These are phyloP conservation scores for Cirrhinus mrigala DNA, from an alignment of 2,797 vertebrate genomes.

Conservation along the genomic window DNA sequence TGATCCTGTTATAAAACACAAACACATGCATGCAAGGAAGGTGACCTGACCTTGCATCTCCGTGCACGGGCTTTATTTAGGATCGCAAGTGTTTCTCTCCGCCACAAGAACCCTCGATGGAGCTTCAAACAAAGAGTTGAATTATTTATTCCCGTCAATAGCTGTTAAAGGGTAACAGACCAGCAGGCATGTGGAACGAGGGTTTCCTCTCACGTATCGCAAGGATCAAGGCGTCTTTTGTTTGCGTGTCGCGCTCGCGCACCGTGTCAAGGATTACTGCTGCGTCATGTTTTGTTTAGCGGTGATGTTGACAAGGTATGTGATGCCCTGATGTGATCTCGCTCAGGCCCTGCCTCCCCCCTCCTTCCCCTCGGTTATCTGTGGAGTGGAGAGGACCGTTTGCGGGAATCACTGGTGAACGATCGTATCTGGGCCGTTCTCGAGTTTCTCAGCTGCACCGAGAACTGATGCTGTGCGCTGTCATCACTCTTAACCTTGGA, in stretches of 20 bases:
- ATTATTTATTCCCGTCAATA: slow-evolving; percentile 75
- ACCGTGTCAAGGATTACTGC: slow-evolving; percentile 40
- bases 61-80: slow-evolving; percentile 73
- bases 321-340: slow-evolving; percentile 26
- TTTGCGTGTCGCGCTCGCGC: slow-evolving; percentile 13
- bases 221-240: slow-evolving; percentile 33
- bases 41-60: slow-evolving; percentile 50
- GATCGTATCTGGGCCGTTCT: slow-evolving; percentile 77
- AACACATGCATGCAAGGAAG: slow-evolving; percentile 22
- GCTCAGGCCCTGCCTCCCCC: slow-evolving; percentile 49
- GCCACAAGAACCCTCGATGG: slow-evolving; percentile 60
- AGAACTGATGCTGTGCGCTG: slow-evolving; percentile 69
- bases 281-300: slow-evolving; percentile 55
- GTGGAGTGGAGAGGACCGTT: slow-evolving; percentile 69
- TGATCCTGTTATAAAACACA: slow-evolving; percentile 61
- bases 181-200: slow-evolving; percentile 24
- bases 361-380: slow-evolving; percentile 49
- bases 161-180: slow-evolving; percentile 58
- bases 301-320: slow-evolving; percentile 41
- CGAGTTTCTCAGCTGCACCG: slow-evolving; percentile 76
- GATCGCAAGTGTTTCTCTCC: slow-evolving; percentile 74
- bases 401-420: slow-evolving; percentile 81
- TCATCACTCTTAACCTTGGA: slow-evolving; percentile 79
- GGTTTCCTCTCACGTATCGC: slow-evolving; percentile 38
- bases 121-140: slow-evolving; percentile 68